Evolutionary conservation across 2,888 invertebrate species (phyloP).

Genomic region (Mechanitis messenoides): DNA sequence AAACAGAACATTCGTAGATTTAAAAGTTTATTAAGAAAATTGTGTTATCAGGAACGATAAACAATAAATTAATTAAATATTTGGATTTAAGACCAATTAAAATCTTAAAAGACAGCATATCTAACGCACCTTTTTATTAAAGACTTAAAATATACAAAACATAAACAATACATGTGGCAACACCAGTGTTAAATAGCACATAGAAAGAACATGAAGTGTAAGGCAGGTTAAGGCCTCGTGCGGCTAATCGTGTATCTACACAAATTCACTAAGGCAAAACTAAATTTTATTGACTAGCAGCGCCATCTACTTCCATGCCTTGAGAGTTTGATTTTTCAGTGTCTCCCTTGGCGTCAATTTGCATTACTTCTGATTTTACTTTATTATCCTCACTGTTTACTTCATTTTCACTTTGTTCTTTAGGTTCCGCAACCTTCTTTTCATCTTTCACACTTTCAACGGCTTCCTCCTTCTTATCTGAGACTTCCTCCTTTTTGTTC

Average conservation of each 20-base stretch:
- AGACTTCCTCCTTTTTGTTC: constrained; percentile 46
- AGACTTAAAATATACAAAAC: constrained; percentile 70
- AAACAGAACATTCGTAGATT: constrained; percentile 44
- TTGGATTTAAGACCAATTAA: constrained; percentile 58
- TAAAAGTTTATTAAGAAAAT: constrained; percentile 69
- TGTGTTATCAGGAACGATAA: constrained; percentile 72
- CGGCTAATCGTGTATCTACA: constrained; percentile 50
- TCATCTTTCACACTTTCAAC: constrained; percentile 36
- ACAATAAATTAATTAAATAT: constrained; percentile 73
- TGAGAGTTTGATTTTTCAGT: constrained; percentile 43
- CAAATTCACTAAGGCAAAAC: constrained; percentile 62
- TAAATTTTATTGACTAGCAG: constrained; percentile 72
- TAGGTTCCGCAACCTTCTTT: constrained; percentile 39
- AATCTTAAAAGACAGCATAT: constrained; percentile 57
- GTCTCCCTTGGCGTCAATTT: constrained; percentile 41
- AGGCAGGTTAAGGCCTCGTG: constrained; percentile 47
- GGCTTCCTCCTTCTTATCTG: constrained; percentile 28
- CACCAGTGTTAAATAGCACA: constrained; percentile 52
- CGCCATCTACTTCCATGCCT: constrained; percentile 69
- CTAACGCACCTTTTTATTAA: constrained; percentile 49
- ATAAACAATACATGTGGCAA: constrained; percentile 60
- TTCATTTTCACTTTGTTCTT: constrained; percentile 24
- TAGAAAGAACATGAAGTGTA: constrained; percentile 48
- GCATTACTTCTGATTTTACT: constrained; percentile 35
- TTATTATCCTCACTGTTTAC: constrained; percentile 40